phyloP scores from a whole-genome alignment of 2,113 vertebrate genomes.

The Scortum barcoo region DNA sequence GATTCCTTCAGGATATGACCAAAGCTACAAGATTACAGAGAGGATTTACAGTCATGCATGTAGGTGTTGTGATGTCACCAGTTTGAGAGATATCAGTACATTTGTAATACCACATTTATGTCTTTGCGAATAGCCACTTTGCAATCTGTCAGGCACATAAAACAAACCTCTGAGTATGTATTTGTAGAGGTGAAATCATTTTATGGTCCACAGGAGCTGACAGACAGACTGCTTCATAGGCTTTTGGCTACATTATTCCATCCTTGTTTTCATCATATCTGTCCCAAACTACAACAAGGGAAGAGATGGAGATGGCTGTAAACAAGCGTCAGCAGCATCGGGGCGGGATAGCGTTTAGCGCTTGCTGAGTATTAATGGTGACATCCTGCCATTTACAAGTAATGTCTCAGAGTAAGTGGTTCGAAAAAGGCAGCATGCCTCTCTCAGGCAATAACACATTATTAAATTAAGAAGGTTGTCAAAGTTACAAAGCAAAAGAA shows the following conservation, averaged over 20 bases:
- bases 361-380: slow-evolving; percentile 22
- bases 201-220: slow-evolving; percentile 14
- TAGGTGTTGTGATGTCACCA: neutral
- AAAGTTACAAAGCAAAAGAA: slow-evolving; percentile 13
- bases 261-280: slow-evolving; percentile 19
- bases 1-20: neutral
- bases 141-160: neutral
- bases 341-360: neutral
- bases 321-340: slow-evolving; percentile 5
- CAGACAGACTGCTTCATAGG: slow-evolving; percentile 3
- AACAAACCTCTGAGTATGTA: neutral
- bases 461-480: slow-evolving; percentile 9
- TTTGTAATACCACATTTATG: neutral
- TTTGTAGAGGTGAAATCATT: neutral
- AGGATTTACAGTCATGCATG: neutral
- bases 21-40: neutral
- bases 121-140: neutral
- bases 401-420: slow-evolving; percentile 7
- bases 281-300: slow-evolving; percentile 1
- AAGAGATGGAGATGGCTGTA: neutral
- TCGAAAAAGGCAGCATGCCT: neutral
- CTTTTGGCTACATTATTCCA: slow-evolving; percentile 11
- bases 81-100: neutral
- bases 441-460: neutral
- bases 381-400: slow-evolving; percentile 35